Evolutionary conservation across 2,113 vertebrate species (phyloP).

Genomic region (Girardinichthys multiradiatus): DNA sequence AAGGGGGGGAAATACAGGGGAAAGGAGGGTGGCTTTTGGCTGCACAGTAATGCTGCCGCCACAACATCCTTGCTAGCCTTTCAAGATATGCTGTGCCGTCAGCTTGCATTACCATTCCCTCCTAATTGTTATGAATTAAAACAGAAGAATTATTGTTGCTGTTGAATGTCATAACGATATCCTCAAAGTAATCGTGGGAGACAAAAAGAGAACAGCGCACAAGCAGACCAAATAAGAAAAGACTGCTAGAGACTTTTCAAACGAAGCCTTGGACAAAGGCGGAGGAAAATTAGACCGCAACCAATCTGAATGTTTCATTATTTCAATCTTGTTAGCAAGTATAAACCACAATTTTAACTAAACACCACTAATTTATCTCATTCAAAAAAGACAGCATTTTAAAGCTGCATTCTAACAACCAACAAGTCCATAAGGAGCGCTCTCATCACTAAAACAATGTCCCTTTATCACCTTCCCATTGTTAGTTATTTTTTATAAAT

Average conservation of each 20-base stretch:
- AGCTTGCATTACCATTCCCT: conserved; percentile 90
- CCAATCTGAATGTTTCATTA: conserved; percentile 70
- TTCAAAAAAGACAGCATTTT: conserved; percentile 20
- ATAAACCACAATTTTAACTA: conserved; percentile 46
- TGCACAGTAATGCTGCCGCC: conserved; percentile 81
- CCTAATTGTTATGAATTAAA: conserved; percentile 96
- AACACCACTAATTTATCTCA: conserved; percentile 30
- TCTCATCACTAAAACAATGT: conserved; percentile 66
- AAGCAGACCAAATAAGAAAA: conserved; percentile 73
- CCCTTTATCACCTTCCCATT: conserved; percentile 73
- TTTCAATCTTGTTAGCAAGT: conserved; percentile 69
- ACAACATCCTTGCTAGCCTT: conserved; percentile 86
- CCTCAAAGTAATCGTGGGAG: conserved; percentile 81
- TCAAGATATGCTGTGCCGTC: conserved; percentile 89
- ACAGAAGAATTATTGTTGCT: conserved; percentile 94
- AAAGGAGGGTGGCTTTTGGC: conserved; percentile 85
- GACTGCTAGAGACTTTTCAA: conserved; percentile 72
- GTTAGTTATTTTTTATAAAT: conserved; percentile 76
- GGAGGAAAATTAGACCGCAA: conserved; percentile 66
- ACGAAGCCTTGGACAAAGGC: conserved; percentile 67
- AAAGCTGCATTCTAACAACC: conserved; percentile 42
- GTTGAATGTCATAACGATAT: conserved; percentile 89
- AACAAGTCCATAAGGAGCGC: conserved; percentile 53
- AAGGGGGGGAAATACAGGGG: conserved; percentile 56
- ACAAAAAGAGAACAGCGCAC: conserved; percentile 76